Evolutionary conservation across 2,888 invertebrate genomes (phyloP).

Genomic region (Nymphalis polychloros): DNA sequence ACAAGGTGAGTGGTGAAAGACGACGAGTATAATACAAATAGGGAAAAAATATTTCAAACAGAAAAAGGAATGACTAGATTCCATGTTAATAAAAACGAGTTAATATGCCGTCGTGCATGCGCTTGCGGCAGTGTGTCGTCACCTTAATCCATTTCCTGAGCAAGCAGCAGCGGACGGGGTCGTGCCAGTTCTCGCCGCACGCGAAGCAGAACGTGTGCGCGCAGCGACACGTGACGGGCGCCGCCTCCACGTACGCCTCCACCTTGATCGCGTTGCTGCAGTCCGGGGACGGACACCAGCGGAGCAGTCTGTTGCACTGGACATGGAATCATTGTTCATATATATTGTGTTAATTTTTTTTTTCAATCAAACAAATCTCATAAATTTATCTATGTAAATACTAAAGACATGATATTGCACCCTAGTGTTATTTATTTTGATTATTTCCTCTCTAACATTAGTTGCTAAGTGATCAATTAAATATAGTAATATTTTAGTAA

Average conservation of each 20-base stretch:
- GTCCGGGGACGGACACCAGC: constrained; percentile 99
- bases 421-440: too few relatives aligned
- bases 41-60: too few relatives aligned
- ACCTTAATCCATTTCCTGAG: constrained; percentile 97
- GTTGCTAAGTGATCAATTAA: too few relatives aligned
- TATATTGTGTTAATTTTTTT: neutral
- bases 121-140: neutral
- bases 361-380: neutral
- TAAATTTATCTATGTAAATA: too few relatives aligned
- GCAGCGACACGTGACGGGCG: constrained; percentile 96
- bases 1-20: too few relatives aligned
- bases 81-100: too few relatives aligned
- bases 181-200: constrained; percentile 99
- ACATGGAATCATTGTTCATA: constrained; percentile 19
- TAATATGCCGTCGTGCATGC: too few relatives aligned
- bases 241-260: constrained; percentile 90
- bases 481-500: too few relatives aligned
- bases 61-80: too few relatives aligned
- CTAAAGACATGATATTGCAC: too few relatives aligned
- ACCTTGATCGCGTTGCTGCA: constrained; percentile 98
- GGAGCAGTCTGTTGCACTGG: constrained; percentile 95
- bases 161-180: constrained; percentile 97
- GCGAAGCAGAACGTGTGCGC: constrained; percentile 97
- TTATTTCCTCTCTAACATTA: too few relatives aligned
- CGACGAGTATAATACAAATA: too few relatives aligned